These are phyloP conservation scores for Bucco capensis DNA, from an alignment of 2,113 vertebrate species.

Conservation along the genomic window DNA sequence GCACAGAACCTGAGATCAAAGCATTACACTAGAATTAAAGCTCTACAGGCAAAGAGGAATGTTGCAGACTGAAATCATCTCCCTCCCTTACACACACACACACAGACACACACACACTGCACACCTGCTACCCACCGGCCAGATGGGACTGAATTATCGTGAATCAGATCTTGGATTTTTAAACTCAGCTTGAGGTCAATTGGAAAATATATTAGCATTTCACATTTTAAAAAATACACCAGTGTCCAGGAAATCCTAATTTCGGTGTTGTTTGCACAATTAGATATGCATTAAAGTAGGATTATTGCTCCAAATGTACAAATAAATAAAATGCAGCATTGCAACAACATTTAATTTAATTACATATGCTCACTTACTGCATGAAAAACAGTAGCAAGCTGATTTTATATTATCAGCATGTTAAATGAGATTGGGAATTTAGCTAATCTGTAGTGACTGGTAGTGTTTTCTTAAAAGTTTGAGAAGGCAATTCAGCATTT, in stretches of 20 bases:
- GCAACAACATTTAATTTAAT: not conserved
- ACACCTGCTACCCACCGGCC: slow-evolving; percentile 31
- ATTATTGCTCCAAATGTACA: not conserved
- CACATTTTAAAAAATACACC: not conserved
- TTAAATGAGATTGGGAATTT: not conserved
- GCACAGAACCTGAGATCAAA: slow-evolving; percentile 50
- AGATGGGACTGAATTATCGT: slow-evolving; percentile 15
- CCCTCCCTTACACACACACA: not conserved
- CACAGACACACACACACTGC: not conserved
- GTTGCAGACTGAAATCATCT: slow-evolving; percentile 13
- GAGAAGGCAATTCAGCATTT: slow-evolving; percentile 24
- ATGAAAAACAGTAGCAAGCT: not conserved
- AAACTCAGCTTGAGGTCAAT: slow-evolving; percentile 7
- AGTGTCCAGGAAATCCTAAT: not conserved
- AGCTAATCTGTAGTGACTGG: not conserved
- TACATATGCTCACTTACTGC: not conserved
- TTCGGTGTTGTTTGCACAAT: not conserved
- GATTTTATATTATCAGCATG: not conserved
- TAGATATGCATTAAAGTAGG: not conserved
- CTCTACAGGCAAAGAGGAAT: slow-evolving; percentile 38
- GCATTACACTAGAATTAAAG: slow-evolving; percentile 57
- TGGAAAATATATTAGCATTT: slow-evolving; percentile 11
- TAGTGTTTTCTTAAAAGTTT: not conserved
- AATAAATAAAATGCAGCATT: not conserved
- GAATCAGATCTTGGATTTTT: slow-evolving; percentile 11